Evolutionary conservation across 2,113 vertebrate species (phyloP).

Genomic region (Varanus salvator): DNA sequence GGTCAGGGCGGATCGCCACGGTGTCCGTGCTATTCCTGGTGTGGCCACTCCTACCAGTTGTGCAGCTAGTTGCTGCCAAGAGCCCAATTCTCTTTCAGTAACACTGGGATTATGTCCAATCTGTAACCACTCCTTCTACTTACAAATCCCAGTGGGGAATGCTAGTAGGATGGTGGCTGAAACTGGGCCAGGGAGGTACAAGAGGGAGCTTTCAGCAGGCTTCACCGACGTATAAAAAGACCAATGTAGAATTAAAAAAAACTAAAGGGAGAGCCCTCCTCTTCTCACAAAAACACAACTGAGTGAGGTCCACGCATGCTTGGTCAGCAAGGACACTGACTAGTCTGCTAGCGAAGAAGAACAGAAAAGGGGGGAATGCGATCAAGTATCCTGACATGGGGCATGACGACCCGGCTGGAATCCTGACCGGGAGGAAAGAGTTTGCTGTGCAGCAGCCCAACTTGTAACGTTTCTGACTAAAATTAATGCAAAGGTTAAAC

Average conservation of each 20-base stretch:
- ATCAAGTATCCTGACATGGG: neutral
- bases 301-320: neutral
- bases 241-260: too few relatives aligned
- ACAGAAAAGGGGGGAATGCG: neutral
- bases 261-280: neutral
- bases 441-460: neutral
- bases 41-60: accelerated
- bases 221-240: neutral
- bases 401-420: too few relatives aligned
- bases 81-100: neutral
- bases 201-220: too few relatives aligned
- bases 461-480: neutral
- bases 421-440: neutral
- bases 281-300: neutral
- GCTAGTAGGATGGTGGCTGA: neutral
- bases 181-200: neutral
- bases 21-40: neutral
- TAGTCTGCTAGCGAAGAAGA: neutral
- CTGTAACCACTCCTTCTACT: neutral
- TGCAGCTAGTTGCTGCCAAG: neutral
- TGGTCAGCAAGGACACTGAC: neutral
- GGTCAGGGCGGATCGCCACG: neutral
- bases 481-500: neutral
- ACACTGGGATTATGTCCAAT: neutral
- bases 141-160: neutral